Evolutionary conservation across 2,797 vertebrate genomes (phyloP).

Genomic region (Neopelma chrysocephalum): DNA sequence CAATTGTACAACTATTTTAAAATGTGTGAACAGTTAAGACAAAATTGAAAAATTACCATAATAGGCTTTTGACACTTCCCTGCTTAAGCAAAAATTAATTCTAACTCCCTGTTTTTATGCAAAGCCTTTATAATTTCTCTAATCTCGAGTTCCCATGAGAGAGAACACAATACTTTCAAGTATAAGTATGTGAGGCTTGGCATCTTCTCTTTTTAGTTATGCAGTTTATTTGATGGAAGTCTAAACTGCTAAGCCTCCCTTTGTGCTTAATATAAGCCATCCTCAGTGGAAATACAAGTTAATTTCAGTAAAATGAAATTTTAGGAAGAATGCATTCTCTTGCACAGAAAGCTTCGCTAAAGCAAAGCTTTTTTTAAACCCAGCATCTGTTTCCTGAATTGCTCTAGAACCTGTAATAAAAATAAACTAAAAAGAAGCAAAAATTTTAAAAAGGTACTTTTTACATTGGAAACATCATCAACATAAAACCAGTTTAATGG

Average conservation of each 20-base stretch:
- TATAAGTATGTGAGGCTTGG: slow-evolving; percentile 30
- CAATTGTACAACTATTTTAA: slow-evolving; percentile 57
- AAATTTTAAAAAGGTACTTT: neutral
- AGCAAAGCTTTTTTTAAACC: slow-evolving; percentile 40
- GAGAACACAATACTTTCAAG: slow-evolving; percentile 63
- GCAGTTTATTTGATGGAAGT: slow-evolving; percentile 67
- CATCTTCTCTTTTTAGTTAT: slow-evolving; percentile 64
- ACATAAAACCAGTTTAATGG: neutral
- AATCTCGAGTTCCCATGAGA: slow-evolving; percentile 60
- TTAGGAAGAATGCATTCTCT: slow-evolving; percentile 53
- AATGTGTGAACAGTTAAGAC: slow-evolving; percentile 61
- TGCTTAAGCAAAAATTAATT: slow-evolving; percentile 74
- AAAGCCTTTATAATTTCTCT: slow-evolving; percentile 73
- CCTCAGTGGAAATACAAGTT: slow-evolving; percentile 70
- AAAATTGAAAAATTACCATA: slow-evolving; percentile 69
- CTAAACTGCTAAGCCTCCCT: slow-evolving; percentile 64
- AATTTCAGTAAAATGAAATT: slow-evolving; percentile 74
- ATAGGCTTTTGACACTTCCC: slow-evolving; percentile 68
- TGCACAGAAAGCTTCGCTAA: slow-evolving; percentile 39
- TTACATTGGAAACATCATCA: neutral
- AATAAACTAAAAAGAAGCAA: neutral
- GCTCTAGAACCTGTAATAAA: slow-evolving; percentile 31
- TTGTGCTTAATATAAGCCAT: slow-evolving; percentile 67
- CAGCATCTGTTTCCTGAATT: slow-evolving; percentile 39
- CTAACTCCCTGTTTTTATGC: slow-evolving; percentile 65